Evolutionary conservation across 2,797 vertebrate species (phyloP).

Genomic region (Salmo trutta): DNA sequence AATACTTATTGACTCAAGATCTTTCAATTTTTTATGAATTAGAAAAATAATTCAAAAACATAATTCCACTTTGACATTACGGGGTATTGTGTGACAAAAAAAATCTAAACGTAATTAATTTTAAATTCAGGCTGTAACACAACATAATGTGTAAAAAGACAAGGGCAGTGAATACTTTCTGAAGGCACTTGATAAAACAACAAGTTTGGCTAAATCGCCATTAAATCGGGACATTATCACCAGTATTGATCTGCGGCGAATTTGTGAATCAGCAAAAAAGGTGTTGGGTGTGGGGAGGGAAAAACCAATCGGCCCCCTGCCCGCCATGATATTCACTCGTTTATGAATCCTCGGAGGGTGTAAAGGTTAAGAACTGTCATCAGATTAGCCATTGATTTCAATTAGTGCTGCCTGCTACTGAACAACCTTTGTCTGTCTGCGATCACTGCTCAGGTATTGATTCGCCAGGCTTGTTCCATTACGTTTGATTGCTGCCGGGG

Average conservation of each 20-base stretch:
- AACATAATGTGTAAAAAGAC: too few relatives aligned
- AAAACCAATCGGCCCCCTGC: slow-evolving; percentile 54
- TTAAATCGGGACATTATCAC: slow-evolving; percentile 53
- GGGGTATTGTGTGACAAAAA: too few relatives aligned
- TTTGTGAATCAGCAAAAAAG: slow-evolving; percentile 72
- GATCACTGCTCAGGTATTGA: slow-evolving; percentile 76
- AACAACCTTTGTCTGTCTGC: slow-evolving; percentile 80
- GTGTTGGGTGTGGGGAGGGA: slow-evolving; percentile 6
- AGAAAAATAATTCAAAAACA: too few relatives aligned
- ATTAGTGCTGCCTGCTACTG: slow-evolving; percentile 75
- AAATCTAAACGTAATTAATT: too few relatives aligned
- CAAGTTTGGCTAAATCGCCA: slow-evolving; percentile 47
- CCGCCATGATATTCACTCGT: slow-evolving; percentile 55
- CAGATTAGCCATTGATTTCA: slow-evolving; percentile 86
- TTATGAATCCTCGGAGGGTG: slow-evolving; percentile 72
- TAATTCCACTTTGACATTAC: too few relatives aligned
- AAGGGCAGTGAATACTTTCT: too few relatives aligned
- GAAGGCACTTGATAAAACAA: slow-evolving; percentile 28
- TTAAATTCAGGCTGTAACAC: too few relatives aligned
- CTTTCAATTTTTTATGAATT: too few relatives aligned
- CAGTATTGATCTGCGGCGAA: slow-evolving; percentile 62
- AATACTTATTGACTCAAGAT: too few relatives aligned
- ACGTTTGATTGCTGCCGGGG: slow-evolving; percentile 69
- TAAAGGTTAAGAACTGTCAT: slow-evolving; percentile 77
- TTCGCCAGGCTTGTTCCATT: slow-evolving; percentile 73